Evolutionary conservation across 2,888 invertebrate species (phyloP).

Genomic region (Melieria crassipennis): DNA sequence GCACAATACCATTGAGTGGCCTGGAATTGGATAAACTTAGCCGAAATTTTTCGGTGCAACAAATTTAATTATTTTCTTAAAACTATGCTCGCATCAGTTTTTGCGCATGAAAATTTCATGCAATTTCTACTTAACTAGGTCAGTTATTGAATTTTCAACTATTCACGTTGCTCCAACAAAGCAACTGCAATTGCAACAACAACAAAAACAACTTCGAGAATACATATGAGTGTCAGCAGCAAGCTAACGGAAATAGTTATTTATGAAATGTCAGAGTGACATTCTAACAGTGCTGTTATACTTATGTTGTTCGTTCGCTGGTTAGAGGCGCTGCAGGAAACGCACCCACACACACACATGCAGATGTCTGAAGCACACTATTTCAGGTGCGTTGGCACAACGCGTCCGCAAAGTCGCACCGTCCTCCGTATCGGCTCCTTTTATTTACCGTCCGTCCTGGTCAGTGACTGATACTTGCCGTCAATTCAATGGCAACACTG

Average conservation of each 20-base stretch:
- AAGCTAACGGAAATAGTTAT: background rate
- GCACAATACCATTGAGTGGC: no score
- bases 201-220: constrained; percentile 2
- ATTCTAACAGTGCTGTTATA: background rate
- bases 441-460: background rate
- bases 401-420: background rate
- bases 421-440: background rate
- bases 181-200: constrained; percentile 12
- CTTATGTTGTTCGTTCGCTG: background rate
- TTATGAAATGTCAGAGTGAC: background rate
- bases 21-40: no score
- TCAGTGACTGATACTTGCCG: background rate
- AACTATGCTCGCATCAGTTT: background rate
- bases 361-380: background rate
- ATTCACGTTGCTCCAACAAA: constrained; percentile 27
- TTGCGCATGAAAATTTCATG: constrained; percentile 10
- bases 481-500: no score
- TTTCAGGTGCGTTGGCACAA: background rate
- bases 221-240: background rate
- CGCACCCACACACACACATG: background rate
- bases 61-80: no score
- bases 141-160: constrained; percentile 60
- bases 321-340: background rate
- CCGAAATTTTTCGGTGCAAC: no score
- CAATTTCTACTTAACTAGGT: constrained; percentile 53